Evolutionary conservation across 2,888 invertebrate species (phyloP).

Genomic region (Tortricodes alternella): DNA sequence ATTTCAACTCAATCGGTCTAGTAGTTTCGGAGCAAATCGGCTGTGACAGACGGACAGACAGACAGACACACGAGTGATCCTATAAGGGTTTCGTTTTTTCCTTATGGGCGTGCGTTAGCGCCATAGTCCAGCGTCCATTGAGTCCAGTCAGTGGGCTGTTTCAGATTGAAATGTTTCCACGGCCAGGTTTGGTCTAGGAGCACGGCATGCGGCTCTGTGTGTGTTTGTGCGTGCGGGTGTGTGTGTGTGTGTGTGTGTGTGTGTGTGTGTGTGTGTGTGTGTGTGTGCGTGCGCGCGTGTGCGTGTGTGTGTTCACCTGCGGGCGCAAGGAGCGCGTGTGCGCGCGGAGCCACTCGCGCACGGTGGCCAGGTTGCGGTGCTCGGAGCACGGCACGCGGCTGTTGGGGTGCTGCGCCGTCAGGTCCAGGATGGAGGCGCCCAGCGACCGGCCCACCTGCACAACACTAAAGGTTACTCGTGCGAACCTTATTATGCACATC

Average conservation of each 20-base stretch:
- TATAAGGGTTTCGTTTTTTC: too few species aligned
- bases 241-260: background rate
- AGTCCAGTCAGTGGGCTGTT: too few species aligned
- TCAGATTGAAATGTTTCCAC: too few species aligned
- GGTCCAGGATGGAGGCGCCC: constrained; percentile 92
- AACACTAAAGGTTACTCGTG: background rate
- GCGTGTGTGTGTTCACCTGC: constrained; percentile 51
- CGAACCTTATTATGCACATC: background rate
- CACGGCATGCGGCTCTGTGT: constrained; percentile 13
- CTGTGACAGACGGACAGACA: too few species aligned
- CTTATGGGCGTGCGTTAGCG: too few species aligned
- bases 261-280: background rate
- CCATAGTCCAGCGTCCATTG: too few species aligned
- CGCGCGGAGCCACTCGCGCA: constrained; percentile 84
- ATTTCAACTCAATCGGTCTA: too few species aligned
- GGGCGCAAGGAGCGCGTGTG: constrained; percentile 69
- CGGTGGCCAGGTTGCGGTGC: constrained; percentile 86
- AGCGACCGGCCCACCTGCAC: constrained; percentile 90
- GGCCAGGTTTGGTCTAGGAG: too few species aligned
- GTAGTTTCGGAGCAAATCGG: too few species aligned
- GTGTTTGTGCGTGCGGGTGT: background rate
- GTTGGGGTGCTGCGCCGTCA: constrained; percentile 91
- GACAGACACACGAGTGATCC: too few species aligned
- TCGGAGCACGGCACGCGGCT: constrained; percentile 92
- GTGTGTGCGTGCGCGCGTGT: background rate